Base-by-base conservation (phyloP, 23 tunicate genomes). In the Phallusia fumigata region DNA sequence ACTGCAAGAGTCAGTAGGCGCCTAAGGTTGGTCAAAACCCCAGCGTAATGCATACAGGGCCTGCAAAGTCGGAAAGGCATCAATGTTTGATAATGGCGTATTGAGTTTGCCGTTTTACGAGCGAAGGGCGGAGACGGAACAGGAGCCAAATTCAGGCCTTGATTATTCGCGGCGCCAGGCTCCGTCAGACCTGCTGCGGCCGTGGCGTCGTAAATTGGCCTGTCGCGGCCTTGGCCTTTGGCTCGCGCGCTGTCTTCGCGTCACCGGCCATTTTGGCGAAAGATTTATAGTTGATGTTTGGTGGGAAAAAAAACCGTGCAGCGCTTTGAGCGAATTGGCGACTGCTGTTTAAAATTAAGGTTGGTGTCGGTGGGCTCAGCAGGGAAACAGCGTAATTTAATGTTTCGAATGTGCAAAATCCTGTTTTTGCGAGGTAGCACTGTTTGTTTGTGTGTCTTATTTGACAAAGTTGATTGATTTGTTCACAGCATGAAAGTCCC, bases 191-290 rank as follows among this genome's bases (percentile, higher is more conserved):
- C 69, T 40, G 5, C 10, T 58, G 69, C 69, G 69, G 69, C 16
- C 16, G 69, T 58, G 69, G 13, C 69, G 16, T 58, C 69, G 69
- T 58, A 58, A 58, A 58, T 58, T 58, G 69, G 69, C 69, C 69
- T 58, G 69, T 58, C 69, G 69, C 11, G 16, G 69, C 13, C 69
- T 58, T 58, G 69, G 69, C 69, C 69, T 58, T 21, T 21, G 69
- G 16, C 69, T 58, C 28, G 28, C 28, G 69, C 26, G 28, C 28
- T 2, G 11, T 58, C 16, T 22, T 22, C 69, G 69, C 69, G 69
- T 58, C 69, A 58, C 5, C 69, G 69, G 69, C 69, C 69, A 58
- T 58, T 58, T 58, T 58, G 69, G 3, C 28, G 69, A 22, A 22
- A 24, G 28, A 24, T 16, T 58, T 2, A 24, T 24, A 16, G 15